Conservation (phyloP, 2,888 invertebrate species). For the Sepiola atlantica region DNA sequence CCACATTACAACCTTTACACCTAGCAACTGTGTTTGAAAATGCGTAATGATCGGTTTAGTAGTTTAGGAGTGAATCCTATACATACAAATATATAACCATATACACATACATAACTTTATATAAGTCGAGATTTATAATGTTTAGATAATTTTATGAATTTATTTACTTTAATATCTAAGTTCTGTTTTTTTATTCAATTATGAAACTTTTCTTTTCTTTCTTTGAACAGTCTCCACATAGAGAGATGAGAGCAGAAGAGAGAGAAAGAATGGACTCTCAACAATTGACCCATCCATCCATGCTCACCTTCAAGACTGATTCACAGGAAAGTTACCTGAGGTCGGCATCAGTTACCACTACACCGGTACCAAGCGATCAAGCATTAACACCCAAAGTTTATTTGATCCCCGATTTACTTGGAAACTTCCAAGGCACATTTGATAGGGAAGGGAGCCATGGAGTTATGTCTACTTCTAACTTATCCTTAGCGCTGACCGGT, state of each 20-base stretch:
- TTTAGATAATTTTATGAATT: no score
- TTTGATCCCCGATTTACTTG: neutral
- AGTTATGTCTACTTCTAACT: neutral
- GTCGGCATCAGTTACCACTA: neutral
- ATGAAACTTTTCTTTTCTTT: neutral
- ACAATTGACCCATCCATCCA: neutral
- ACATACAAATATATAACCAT: no score
- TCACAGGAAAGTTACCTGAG: neutral
- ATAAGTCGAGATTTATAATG: no score
- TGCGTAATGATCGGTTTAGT: no score
- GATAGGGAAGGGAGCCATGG: neutral
- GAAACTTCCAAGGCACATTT: neutral
- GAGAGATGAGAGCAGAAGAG: neutral
- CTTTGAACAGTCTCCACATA: neutral
- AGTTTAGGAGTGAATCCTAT: no score
- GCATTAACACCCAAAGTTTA: neutral
- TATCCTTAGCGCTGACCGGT: constrained; percentile 15
- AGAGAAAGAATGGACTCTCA: neutral
- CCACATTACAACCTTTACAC: no score
- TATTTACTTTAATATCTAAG: neutral
- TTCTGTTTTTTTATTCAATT: neutral
- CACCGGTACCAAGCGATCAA: neutral
- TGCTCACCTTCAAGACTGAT: neutral
- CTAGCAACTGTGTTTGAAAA: no score
- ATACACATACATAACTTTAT: no score